Base-by-base conservation (phyloP, 1,140 invertebrate genomes). In the Tenebrio molitor region DNA sequence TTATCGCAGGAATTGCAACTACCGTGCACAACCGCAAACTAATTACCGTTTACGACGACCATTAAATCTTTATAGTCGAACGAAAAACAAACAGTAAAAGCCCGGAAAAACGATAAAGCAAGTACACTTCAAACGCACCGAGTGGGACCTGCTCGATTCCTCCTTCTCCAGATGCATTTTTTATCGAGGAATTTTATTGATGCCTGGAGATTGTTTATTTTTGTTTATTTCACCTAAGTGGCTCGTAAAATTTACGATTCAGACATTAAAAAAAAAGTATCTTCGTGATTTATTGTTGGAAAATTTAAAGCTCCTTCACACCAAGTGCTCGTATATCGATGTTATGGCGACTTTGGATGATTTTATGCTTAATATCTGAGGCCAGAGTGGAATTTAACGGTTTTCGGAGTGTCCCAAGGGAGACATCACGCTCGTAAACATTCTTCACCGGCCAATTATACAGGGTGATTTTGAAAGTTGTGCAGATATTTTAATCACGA, bases 331-430 rank as follows among this genome's bases (percentile, higher is more conserved):
- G 44, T 50, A 50, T 50, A 50, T 50, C 44, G 44, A 50, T 50
- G 19, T 50, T 50, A 50, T 50, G 44, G 44, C 44, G 17, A 21
- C 39, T 14, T 29, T 42, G 64, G 33, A 67, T 67, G 25, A 67
- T 67, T 44, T 25, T 67, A 44, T 23, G 64, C 64, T 42, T 42
- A 42, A 42, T 42, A 42, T 67, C 39, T 42, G 39, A 66, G 19
- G 21, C 25, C 10, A 23, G 23, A 67, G 39, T 67, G 16, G 42
- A 42, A 33, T 67, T 41, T 23, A 67, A 44, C 39, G 42, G 23
- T 23, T 67, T 23, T n/a, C 16, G 3, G n/a, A 67, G 39, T 44
- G 21, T 67, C 7, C 12, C 36, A n/a, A 29, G 42, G 12, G 19
- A 44, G 12, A 44, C 42, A 19, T 44, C 6, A 62, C 4, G 23